phyloP scores from a whole-genome alignment of 1,140 invertebrate species.

The Micrasema longulum region DNA sequence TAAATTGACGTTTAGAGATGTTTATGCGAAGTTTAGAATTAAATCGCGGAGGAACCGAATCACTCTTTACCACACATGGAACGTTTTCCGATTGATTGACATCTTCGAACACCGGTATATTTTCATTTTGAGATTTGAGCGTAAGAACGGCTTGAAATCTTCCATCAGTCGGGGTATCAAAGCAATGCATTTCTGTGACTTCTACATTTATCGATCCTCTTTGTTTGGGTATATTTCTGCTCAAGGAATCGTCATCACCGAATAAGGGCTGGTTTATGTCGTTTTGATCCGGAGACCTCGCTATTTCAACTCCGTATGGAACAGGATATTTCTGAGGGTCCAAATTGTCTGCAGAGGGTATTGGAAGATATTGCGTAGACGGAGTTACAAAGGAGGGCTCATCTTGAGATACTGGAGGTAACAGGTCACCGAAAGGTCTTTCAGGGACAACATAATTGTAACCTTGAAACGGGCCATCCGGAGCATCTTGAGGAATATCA shows the following conservation, averaged over 20 bases:
- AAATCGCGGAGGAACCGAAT: constrained; percentile 36
- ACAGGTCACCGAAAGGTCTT: constrained; percentile 42
- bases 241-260: constrained; percentile 5
- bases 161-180: constrained; percentile 46
- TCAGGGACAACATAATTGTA: constrained; percentile 45
- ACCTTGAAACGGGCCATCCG: constrained; percentile 34
- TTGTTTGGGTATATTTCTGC: constrained; percentile 29
- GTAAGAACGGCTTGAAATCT: constrained; percentile 50
- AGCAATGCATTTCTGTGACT: constrained; percentile 53
- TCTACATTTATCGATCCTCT: constrained; percentile 42
- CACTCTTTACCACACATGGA: constrained; percentile 42
- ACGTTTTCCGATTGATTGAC: constrained; percentile 9
- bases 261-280: not conserved
- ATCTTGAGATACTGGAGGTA: constrained; percentile 46
- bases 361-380: constrained; percentile 43
- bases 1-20: constrained; percentile 46
- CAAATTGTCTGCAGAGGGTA: constrained; percentile 3
- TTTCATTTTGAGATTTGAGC: constrained; percentile 50
- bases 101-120: constrained; percentile 49
- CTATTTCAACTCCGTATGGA: constrained; percentile 22
- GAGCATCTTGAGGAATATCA: constrained; percentile 35
- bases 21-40: constrained; percentile 48
- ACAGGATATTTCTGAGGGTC: constrained; percentile 2
- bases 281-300: constrained; percentile 21
- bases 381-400: constrained; percentile 26